Base-by-base conservation (phyloP, 2,113 vertebrate genomes). In the Carassius gibelio region DNA sequence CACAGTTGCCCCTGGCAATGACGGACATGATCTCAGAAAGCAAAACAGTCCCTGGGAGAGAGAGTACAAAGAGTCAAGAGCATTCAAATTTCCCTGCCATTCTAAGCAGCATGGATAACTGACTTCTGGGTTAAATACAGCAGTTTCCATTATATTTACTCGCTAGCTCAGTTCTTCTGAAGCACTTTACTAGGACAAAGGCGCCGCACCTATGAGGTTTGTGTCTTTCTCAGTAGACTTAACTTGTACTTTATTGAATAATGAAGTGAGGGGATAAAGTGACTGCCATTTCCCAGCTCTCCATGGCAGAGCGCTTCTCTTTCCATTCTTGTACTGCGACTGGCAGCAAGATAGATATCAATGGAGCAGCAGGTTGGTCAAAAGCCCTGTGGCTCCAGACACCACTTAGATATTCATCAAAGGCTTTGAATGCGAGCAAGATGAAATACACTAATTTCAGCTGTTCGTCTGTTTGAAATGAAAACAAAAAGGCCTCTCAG, bases 401-500 rank as follows among this genome's bases (percentile, higher is more conserved):
- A 82, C 80, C 80, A 81, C 84, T 86, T 86, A 86, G 50, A 81
- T 81, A 84, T 86, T 86, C 81, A 86, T 88, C 84, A 86, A 74
- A 86, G 77, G 76, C 81, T 57, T 71, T 6, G 14, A 45, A n/a
- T 38, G 21, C 75, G 61, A 62, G 71, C 48, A 84, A 81, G 87
- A 86, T 86, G 76, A 86, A 88, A 81, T 57, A 42, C 75, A 42
- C 69, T 81, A 84, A 88, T 88, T 86, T 88, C 30, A 88, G 76
- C 85, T 10, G 8, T 66, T 88, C 52, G 61, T 88, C 81, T 88
- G 82, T 86, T 86, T 84, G 85, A 88, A 86, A 85, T 76, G 77
- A 85, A 86, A 88, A 86, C 87, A 86, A 88, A 86, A 84, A 83
- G 72, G 68, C 74, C 81, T 84, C 84, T 85, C 55, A 74, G 84